Percentiles rank a stretch among this genome's conserved stretches.
Conservation (phyloP, 2,797 vertebrate genomes). For the Acipenser oxyrinchus region DNA sequence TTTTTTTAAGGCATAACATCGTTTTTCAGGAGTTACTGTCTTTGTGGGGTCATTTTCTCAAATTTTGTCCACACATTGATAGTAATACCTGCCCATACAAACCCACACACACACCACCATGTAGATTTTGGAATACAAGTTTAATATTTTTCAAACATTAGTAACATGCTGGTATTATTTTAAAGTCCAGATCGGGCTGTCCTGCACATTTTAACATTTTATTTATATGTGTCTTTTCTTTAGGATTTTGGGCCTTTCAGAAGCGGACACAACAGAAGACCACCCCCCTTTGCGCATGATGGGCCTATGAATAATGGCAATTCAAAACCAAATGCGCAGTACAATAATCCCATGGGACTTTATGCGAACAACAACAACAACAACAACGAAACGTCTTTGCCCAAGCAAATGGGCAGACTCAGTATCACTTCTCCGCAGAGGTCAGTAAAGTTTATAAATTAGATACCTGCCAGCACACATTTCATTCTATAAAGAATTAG, state of each 20-base stretch:
- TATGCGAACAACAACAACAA: conserved; percentile 47
- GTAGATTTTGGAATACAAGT: neutral
- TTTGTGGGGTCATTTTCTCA: too few relatives aligned
- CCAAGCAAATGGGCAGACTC: conserved; percentile 73
- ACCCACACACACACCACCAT: neutral
- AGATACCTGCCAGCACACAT: too few relatives aligned
- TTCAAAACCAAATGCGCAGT: conserved; percentile 54
- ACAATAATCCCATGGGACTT: conserved; percentile 66
- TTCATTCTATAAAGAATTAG: conserved; percentile 7
- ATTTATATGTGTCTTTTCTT: conserved; percentile 15
- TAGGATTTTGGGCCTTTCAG: conserved; percentile 76
- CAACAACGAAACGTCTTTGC: conserved; percentile 59
- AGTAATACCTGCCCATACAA: too few relatives aligned
- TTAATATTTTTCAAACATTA: too few relatives aligned
- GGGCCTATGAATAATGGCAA: conserved; percentile 52
- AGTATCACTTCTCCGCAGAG: conserved; percentile 69
- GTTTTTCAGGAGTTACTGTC: too few relatives aligned
- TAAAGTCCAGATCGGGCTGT: too few relatives aligned
- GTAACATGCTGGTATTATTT: too few relatives aligned
- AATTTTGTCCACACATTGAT: too few relatives aligned
- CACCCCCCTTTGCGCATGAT: conserved; percentile 46
- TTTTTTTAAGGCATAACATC: too few relatives aligned
- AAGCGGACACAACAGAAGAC: conserved; percentile 56
- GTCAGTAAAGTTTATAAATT: conserved; percentile 36
- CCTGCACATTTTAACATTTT: too few relatives aligned